A percentile compares a stretch with the other conserved stretches of the same genome.
These are phyloP conservation scores for Tapirus terrestris DNA, from an alignment of 2,113 vertebrate species.

Conservation along the genomic window DNA sequence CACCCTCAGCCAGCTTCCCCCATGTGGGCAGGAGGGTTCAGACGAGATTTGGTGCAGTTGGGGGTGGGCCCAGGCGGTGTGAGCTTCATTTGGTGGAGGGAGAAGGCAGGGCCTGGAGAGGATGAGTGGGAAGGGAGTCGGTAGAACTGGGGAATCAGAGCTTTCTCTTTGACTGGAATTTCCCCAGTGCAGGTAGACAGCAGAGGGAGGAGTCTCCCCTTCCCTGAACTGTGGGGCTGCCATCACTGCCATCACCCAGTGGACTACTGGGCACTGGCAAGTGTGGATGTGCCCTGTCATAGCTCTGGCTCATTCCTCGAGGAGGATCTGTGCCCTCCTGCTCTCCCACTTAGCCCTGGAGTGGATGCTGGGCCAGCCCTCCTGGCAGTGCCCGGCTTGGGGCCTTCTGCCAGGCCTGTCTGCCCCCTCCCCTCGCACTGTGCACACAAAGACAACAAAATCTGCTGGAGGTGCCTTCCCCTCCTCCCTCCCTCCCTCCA, in stretches of 20 bases:
- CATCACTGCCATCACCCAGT: neutral
- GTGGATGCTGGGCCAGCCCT: neutral
- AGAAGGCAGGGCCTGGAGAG: neutral
- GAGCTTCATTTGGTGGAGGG: neutral
- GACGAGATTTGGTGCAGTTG: neutral
- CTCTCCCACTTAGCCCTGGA: neutral
- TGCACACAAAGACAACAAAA: neutral
- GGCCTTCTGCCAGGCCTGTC: neutral
- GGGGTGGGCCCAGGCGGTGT: neutral
- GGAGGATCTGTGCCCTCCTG: neutral
- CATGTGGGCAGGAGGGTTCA: neutral
- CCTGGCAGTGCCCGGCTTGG: neutral
- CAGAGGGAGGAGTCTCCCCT: neutral
- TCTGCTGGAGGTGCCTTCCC: neutral
- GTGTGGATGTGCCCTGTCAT: fast-evolving
- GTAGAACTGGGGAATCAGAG: neutral
- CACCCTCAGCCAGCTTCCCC: too few relatives aligned
- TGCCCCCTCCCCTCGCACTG: neutral
- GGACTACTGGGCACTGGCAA: fast-evolving
- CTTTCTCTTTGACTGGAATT: neutral
- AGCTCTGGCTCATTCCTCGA: neutral
- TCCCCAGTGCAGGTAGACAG: neutral
- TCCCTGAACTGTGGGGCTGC: neutral
- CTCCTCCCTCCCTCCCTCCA: fast-evolving
- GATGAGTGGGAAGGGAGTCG: neutral